A percentile compares a stretch with the other conserved stretches of the same genome.
These are phyloP conservation scores for Thalassarche chlororhynchos DNA, from an alignment of 2,113 vertebrate species.

Conservation along the genomic window DNA sequence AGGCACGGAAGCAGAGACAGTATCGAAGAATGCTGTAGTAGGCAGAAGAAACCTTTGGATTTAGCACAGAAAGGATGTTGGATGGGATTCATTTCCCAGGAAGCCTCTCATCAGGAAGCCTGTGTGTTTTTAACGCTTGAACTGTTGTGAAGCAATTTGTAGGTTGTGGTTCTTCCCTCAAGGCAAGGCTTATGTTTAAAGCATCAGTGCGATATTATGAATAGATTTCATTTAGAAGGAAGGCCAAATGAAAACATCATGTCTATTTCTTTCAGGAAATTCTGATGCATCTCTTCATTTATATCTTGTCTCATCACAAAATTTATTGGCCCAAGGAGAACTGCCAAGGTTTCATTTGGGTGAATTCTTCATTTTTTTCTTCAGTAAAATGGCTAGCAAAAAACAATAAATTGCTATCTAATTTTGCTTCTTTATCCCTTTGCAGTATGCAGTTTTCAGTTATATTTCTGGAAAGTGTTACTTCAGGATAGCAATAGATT, in stretches of 20 bases:
- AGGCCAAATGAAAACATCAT: background rate
- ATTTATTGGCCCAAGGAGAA: background rate
- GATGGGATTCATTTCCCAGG: background rate
- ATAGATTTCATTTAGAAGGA: slow-evolving; percentile 23
- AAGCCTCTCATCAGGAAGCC: background rate
- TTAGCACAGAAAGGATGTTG: background rate
- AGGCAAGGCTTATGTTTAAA: slow-evolving; percentile 36
- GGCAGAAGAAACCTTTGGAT: background rate
- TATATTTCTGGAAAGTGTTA: background rate
- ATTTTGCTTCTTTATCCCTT: slow-evolving; percentile 22
- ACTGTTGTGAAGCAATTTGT: slow-evolving; percentile 30
- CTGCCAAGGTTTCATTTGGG: background rate
- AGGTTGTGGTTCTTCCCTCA: slow-evolving; percentile 7
- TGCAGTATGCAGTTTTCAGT: background rate
- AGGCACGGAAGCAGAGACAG: background rate
- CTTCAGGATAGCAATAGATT: slow-evolving; percentile 5
- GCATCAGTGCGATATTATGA: slow-evolving; percentile 16
- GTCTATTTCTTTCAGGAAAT: background rate
- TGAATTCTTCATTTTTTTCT: background rate
- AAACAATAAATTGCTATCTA: background rate
- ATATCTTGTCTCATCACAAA: background rate
- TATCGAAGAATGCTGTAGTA: background rate
- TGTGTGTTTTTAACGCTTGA: slow-evolving; percentile 10
- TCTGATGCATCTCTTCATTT: background rate
- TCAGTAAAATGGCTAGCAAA: slow-evolving; percentile 32